Evolutionary conservation across 2,797 vertebrate genomes (phyloP), one percentile per base, ranked within the genome.

Genomic region (Manis javanica): DNA sequence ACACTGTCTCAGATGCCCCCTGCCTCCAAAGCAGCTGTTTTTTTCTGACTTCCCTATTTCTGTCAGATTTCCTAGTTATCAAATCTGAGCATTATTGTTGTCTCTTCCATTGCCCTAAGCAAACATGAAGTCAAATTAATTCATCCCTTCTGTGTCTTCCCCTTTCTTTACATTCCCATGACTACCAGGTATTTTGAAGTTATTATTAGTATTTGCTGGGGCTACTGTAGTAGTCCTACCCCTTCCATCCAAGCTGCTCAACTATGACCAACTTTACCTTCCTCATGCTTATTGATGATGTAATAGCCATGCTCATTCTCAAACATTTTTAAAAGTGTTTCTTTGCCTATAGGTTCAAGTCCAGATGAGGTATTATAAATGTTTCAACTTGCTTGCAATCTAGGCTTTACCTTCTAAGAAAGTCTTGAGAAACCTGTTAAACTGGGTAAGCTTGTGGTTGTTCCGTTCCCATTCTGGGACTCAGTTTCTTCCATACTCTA

Each of bases 321-420:
- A 88, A 94, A 96, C 87, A 14, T 13, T 37, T 53, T 77, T 42
- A 95, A 34, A 82, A 49, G 15, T 61, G 91, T 87, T 90, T 83
- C 39, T 91, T 90, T 94, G 2, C 46, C 16, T 26, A 69, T 37
- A 84, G 23, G 59, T 79, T 92, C 61, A 94, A 87, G 7, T 90
- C 86, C 71, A 88, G 29, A 92, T 87, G 18, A 82, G 21, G n/a
- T 90, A 84, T 87, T 91, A 85, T 26, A 90, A 88, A 63, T 90
- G 19, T 89, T 87, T 84, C 66, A 87, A 66, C n/a, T 94, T 94
- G 21, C 55, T 82, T 96, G 13, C 37, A 90, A 69, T 59, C n/a
- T 92, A 89, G 24, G 57, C 83, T 94, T 97, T 96, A 78, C n/a
- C n/a, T 79, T 97, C 46, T 74, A 90, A 81, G 81, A 81, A 93